A percentile compares a stretch with the other conserved stretches of the same genome.
Evolutionary conservation across 1,140 invertebrate genomes (phyloP).

Genomic region (Trachelipus rathkii): DNA sequence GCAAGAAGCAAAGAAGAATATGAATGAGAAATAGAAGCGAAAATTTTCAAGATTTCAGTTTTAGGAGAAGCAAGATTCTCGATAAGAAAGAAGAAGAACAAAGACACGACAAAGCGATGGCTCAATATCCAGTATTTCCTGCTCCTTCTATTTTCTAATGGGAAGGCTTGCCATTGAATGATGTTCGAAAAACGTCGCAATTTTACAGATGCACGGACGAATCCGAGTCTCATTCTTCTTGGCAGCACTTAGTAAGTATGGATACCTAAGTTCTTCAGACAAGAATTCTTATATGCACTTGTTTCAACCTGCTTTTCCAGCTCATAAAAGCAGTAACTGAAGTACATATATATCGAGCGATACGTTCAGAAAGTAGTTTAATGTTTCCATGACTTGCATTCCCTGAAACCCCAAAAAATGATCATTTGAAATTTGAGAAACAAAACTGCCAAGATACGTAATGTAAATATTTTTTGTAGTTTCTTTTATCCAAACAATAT

Average conservation of each 20-base stretch:
- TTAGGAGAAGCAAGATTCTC: neutral
- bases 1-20: neutral
- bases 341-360: neutral
- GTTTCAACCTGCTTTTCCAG: neutral
- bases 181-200: neutral
- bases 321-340: neutral
- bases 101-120: neutral
- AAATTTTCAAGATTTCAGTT: constrained; percentile 1
- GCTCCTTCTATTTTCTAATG: neutral
- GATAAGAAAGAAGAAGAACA: neutral
- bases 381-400: neutral
- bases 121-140: neutral
- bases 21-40: neutral
- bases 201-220: neutral
- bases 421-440: no score
- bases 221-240: neutral
- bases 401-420: neutral
- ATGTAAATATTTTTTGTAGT: no score
- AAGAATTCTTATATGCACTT: neutral
- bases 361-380: neutral
- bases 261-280: neutral
- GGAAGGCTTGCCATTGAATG: neutral
- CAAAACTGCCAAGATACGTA: no score
- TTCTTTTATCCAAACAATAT: no score
- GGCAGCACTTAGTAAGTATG: neutral